Percentiles rank a stretch among this genome's conserved stretches.
Evolutionary conservation across 1,140 invertebrate species (phyloP).

Genomic region (Carposina sasakii): DNA sequence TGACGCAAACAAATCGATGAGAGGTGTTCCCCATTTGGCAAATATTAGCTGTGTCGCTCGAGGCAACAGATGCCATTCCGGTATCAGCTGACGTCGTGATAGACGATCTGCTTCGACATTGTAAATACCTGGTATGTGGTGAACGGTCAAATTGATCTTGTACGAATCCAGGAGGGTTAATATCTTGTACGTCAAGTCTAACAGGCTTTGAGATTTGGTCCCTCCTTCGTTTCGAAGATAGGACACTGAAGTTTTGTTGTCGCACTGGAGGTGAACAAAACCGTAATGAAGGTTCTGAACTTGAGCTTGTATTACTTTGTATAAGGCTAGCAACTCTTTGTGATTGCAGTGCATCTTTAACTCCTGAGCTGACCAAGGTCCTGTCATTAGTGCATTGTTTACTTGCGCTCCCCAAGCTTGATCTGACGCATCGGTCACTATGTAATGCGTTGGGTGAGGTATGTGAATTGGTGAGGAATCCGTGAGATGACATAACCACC

Average conservation of each 20-base stretch:
- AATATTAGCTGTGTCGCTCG: background rate
- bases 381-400: too few species aligned
- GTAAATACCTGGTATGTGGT: conserved; percentile 1
- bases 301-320: too few species aligned
- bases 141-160: background rate
- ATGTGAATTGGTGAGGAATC: too few species aligned
- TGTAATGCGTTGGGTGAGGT: too few species aligned
- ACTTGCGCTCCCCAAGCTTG: too few species aligned
- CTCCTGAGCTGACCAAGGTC: too few species aligned
- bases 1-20: conserved; percentile 8
- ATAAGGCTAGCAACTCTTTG: too few species aligned
- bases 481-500: too few species aligned
- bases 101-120: background rate
- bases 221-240: background rate
- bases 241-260: background rate
- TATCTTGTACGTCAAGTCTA: background rate
- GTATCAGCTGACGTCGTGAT: background rate
- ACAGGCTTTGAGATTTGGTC: background rate
- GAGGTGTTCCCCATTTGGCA: background rate
- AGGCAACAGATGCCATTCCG: conserved; percentile 5
- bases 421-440: too few species aligned
- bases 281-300: too few species aligned
- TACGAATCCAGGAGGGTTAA: background rate
- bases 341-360: too few species aligned
- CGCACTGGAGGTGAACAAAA: too few species aligned